Base-by-base conservation (phyloP, 2,797 vertebrate genomes). In the Pseudochirops corinnae region DNA sequence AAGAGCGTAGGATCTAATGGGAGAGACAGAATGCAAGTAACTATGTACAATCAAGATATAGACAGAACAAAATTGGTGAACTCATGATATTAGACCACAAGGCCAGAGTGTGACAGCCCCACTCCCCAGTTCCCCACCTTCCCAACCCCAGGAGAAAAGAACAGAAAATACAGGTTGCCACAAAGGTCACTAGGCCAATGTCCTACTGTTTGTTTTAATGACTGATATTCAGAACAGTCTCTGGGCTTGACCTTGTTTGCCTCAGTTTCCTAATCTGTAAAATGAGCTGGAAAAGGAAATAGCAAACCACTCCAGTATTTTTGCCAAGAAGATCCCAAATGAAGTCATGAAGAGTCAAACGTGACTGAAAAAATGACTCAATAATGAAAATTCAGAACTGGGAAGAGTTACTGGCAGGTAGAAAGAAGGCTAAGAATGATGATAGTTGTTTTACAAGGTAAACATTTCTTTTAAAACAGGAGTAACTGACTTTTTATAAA, bases 61-160 rank as follows among this genome's bases (percentile, higher is more conserved):
- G n/a, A 46, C 67, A 82, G 67, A 0, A 39, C n/a, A 67, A 46
- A 67, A n/a, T n/a, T 33, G 33, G 62, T n/a, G 21, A 82, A 74
- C 93, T 91, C 82, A 53, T 74, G 28, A 62, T n/a, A 57, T 90
- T 53, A 93, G 90, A 57, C 18, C 82, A 18, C 16, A 52, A 52
- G 56, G 3, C 33, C 0, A 33, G 55, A 55, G 10, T 26, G 67
- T 96, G 67, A 10, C 0, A n/a, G 4, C 11, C 50, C 11, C 6
- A 24, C 29, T 90, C 24, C 90, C 56, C 55, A n/a, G 74, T 28
- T 14, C 29, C 92, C 56, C 55, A 55, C 33, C 29, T 92, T 90
- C 56, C 87, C 93, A 93, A 57, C 56, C 12, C 62, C 82, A 93
- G 28, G 46, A 46, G 74, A 82, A 74, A 82, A 82, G n/a, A 39